Percentiles rank a stretch among this genome's conserved stretches.
phyloP scores from a whole-genome alignment of 2,888 invertebrate species.

The Nineta flava region DNA sequence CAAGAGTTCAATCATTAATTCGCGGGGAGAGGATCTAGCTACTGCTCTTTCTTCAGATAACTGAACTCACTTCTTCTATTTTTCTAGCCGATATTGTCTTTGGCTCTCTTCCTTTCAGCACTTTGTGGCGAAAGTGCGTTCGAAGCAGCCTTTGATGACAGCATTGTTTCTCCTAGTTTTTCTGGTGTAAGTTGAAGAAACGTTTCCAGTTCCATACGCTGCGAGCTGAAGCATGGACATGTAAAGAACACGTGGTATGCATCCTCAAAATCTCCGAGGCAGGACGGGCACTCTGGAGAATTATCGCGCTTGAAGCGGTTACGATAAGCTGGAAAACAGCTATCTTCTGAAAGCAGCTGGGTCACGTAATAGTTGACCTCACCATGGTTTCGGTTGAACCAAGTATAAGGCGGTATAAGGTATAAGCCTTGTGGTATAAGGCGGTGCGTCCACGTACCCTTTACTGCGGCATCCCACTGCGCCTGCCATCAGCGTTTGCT shows the following conservation, averaged over 20 bases:
- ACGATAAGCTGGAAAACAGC: neutral
- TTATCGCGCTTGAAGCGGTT: neutral
- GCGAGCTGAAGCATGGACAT: no score
- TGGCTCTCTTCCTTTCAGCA: neutral
- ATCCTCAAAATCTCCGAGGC: no score
- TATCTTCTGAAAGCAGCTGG: neutral
- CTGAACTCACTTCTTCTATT: neutral
- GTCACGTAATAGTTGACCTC: no score
- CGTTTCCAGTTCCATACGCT: no score
- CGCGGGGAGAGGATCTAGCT: neutral
- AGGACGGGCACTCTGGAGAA: no score
- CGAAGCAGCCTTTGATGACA: neutral
- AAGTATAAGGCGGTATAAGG: no score
- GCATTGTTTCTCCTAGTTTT: neutral
- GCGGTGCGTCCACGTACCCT: slow-evolving; percentile 6
- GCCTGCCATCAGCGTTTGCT: neutral
- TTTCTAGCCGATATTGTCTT: no score
- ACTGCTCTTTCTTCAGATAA: no score
- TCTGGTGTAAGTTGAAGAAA: no score
- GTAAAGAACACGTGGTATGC: no score
- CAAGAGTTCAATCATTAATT: neutral
- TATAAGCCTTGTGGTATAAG: no score
- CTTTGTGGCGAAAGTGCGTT: neutral
- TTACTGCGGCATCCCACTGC: neutral
- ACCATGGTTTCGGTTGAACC: no score